These are phyloP conservation scores for Podotricha telesiphe DNA, from an alignment of 2,888 invertebrate species.

Conservation along the genomic window DNA sequence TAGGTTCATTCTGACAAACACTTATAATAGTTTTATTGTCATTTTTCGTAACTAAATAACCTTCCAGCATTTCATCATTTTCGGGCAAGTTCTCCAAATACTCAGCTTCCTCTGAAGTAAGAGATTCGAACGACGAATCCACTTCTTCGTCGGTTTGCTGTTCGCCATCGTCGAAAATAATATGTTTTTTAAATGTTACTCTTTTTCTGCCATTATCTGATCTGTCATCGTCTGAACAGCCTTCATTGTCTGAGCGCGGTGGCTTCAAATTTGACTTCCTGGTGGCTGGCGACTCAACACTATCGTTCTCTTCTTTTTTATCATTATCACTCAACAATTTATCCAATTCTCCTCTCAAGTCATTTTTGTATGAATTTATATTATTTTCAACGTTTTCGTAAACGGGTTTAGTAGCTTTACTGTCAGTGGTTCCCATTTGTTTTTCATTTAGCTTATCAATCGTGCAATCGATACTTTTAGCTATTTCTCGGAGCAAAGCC, in stretches of 20 bases:
- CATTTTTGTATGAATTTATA: conserved; percentile 64
- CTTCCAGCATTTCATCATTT: conserved; percentile 63
- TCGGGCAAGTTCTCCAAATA: conserved; percentile 67
- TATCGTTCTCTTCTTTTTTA: conserved; percentile 47
- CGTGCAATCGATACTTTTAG: conserved; percentile 73
- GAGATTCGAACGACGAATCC: conserved; percentile 73
- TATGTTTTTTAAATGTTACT: conserved; percentile 77
- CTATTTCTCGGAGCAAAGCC: conserved; percentile 74
- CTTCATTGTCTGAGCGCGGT: conserved; percentile 72
- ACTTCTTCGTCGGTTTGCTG: conserved; percentile 76
- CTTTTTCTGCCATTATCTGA: conserved; percentile 75
- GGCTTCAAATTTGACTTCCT: conserved; percentile 76
- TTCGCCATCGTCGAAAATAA: conserved; percentile 80
- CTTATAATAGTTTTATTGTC: conserved; percentile 69
- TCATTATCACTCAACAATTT: conserved; percentile 58
- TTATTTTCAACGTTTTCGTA: conserved; percentile 62
- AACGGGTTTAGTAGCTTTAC: conserved; percentile 57
- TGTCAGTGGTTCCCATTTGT: conserved; percentile 67
- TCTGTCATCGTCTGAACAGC: conserved; percentile 74
- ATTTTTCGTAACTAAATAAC: conserved; percentile 54
- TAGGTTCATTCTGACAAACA: conserved; percentile 53
- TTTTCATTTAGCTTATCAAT: conserved; percentile 67
- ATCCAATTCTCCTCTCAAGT: conserved; percentile 66
- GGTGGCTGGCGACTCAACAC: conserved; percentile 58
- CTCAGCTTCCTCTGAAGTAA: conserved; percentile 67